Evolutionary conservation across 2,888 invertebrate genomes (phyloP), one percentile per base, ranked within the genome.

Genomic region (Xanthorhoe designata): DNA sequence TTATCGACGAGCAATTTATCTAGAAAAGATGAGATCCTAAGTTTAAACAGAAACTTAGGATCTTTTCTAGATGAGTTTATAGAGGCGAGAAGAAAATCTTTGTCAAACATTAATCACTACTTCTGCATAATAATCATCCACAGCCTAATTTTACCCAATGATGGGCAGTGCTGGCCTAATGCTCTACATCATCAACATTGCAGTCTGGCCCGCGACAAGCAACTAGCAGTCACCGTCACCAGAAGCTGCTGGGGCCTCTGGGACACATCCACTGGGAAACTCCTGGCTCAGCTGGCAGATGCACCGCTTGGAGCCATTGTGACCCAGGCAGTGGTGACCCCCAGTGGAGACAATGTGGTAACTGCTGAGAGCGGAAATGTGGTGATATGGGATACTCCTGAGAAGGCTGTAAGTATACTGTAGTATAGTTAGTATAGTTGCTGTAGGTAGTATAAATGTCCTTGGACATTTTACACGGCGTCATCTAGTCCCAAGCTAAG

Each of bases 221-320:
- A 96, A 61, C 90, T 98, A 45, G 99, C 98, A 5, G 97, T 97
- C 0, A 98, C 98, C 0, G 98, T 98, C 0, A 99, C 99, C 0
- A 94, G 99, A 68, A 98, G 97, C 78, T 98, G 98, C 82, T 97
- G 99, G 71, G 99, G 98, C 0, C 96, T 99, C 1, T 99, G 99
- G 98, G 97, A 98, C 86, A 95, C 98, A 24, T 95, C 96, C 73
- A 96, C 96, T 0, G 99, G 99, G 0, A 96, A 96, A 75, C 92
- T 99, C n/a, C 90, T 97, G 67, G 95, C 97, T 0, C 98, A 97
- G 82, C 90, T 99, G 38, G 98, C 98, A 0, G 98, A 98, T 76
- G 98, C 97, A 72, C 97, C 98, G 0, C 92, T 98, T 2, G 98
- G 98, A 0, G 98, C 99, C 7, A 99, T 99, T 74, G 98, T 99